Evolutionary conservation across 2,888 invertebrate genomes (phyloP).

Genomic region (Meiosimyza platycephala): DNA sequence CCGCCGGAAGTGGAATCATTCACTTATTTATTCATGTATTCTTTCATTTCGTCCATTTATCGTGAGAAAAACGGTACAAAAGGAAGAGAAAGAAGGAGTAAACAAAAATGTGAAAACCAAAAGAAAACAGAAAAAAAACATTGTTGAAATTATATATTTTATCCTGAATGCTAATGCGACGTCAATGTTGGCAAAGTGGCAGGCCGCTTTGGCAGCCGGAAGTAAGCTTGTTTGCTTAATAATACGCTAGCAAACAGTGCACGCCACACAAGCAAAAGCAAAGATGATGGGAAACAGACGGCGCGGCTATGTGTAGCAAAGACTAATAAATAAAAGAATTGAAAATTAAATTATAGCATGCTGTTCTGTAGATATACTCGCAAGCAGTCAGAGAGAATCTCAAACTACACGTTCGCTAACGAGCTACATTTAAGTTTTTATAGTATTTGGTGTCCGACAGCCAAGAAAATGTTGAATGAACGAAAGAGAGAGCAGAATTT

Average conservation of each 20-base stretch:
- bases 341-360: constrained; percentile 28
- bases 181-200: constrained; percentile 6
- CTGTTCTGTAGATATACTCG: background rate
- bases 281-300: background rate
- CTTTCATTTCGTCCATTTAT: background rate
- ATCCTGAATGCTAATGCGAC: background rate
- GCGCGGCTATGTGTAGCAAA: background rate
- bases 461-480: too few species aligned
- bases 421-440: too few species aligned
- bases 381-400: too few species aligned
- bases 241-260: background rate
- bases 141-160: constrained; percentile 4
- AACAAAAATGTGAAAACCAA: background rate
- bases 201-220: constrained; percentile 14
- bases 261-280: background rate
- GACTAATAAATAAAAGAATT: constrained; percentile 10
- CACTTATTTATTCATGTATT: constrained; percentile 27
- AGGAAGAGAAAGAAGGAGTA: background rate
- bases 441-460: too few species aligned
- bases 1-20: constrained; percentile 18
- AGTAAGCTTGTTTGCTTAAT: constrained; percentile 31
- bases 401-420: too few species aligned
- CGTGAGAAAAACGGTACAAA: background rate
- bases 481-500: too few species aligned
- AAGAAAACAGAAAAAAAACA: background rate